Evolutionary conservation across 2,113 vertebrate species (phyloP).

Genomic region (Gorsachius goisagi): DNA sequence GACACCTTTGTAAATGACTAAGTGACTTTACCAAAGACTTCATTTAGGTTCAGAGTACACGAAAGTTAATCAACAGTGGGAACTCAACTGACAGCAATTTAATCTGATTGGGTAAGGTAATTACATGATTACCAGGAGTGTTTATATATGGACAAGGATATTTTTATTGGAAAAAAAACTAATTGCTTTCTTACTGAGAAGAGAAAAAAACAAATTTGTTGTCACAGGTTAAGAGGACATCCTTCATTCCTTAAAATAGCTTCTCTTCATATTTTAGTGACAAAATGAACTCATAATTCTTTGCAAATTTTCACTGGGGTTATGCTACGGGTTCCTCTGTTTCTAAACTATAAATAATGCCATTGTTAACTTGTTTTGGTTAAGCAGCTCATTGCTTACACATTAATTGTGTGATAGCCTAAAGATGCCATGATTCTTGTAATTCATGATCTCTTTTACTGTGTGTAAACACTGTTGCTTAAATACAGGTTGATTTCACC

Average conservation of each 20-base stretch:
- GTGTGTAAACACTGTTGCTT: conserved; percentile 5
- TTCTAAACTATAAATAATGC: not conserved
- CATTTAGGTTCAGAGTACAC: conserved; percentile 74
- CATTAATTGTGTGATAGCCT: not conserved
- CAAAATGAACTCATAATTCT: conserved; percentile 8
- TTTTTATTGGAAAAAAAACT: conserved; percentile 84
- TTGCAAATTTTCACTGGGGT: conserved; percentile 2
- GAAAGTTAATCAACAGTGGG: conserved; percentile 75
- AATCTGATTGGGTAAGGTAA: conserved; percentile 84
- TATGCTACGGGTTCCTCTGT: not conserved
- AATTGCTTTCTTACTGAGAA: conserved; percentile 86
- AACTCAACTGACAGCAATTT: conserved; percentile 80
- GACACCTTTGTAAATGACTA: conserved; percentile 81
- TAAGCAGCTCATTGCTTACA: not conserved
- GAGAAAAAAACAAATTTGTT: conserved; percentile 75
- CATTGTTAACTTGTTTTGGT: not conserved
- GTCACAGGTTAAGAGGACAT: conserved; percentile 72
- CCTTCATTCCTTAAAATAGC: conserved; percentile 65
- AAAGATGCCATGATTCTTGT: not conserved
- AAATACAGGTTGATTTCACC: conserved; percentile 1
- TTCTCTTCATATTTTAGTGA: conserved; percentile 11
- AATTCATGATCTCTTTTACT: conserved; percentile 19
- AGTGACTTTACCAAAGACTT: conserved; percentile 80
- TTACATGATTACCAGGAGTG: conserved; percentile 88
- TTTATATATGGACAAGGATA: conserved; percentile 82